Percentiles rank a stretch among this genome's conserved stretches.
phyloP scores from a whole-genome alignment of 2,888 invertebrate species.

The Agonopterix arenella region DNA sequence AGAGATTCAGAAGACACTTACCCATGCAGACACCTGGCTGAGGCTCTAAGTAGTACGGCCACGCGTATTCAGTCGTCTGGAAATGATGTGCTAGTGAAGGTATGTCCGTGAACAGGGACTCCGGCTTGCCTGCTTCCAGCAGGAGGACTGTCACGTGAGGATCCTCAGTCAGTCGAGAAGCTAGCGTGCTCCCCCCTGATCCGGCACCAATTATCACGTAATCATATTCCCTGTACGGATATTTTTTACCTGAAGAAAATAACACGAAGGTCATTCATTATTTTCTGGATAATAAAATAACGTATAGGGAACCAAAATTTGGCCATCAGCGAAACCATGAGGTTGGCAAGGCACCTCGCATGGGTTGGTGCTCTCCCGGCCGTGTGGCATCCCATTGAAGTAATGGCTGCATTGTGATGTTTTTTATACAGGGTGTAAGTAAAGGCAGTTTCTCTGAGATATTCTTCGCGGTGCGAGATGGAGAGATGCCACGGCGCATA shows the following conservation, averaged over 20 bases:
- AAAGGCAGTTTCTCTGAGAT: slow-evolving; percentile 2
- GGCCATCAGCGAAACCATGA: slow-evolving; percentile 19
- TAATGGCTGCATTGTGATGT: too few relatives aligned
- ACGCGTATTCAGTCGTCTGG: slow-evolving; percentile 76
- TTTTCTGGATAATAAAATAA: too few relatives aligned
- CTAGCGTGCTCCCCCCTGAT: slow-evolving; percentile 73
- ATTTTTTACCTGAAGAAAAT: slow-evolving; percentile 39
- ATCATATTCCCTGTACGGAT: slow-evolving; percentile 66
- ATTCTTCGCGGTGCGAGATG: slow-evolving; percentile 25
- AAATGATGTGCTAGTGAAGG: slow-evolving; percentile 74
- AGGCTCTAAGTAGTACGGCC: slow-evolving; percentile 79
- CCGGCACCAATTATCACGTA: slow-evolving; percentile 77
- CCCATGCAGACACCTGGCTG: slow-evolving; percentile 72
- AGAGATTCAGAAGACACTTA: slow-evolving; percentile 51
- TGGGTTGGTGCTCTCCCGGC: too few relatives aligned
- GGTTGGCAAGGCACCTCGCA: slow-evolving; percentile 7
- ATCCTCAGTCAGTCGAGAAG: slow-evolving; percentile 65
- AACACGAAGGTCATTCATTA: too few relatives aligned
- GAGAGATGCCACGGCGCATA: too few relatives aligned
- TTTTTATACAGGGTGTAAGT: too few relatives aligned
- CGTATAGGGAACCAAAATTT: too few relatives aligned
- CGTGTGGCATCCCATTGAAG: too few relatives aligned
- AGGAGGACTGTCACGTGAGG: slow-evolving; percentile 75
- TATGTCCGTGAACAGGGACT: slow-evolving; percentile 64
- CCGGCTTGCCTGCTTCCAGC: slow-evolving; percentile 73